Conservation (phyloP, 2,113 vertebrate species). For the Triplophysa siluroides region DNA sequence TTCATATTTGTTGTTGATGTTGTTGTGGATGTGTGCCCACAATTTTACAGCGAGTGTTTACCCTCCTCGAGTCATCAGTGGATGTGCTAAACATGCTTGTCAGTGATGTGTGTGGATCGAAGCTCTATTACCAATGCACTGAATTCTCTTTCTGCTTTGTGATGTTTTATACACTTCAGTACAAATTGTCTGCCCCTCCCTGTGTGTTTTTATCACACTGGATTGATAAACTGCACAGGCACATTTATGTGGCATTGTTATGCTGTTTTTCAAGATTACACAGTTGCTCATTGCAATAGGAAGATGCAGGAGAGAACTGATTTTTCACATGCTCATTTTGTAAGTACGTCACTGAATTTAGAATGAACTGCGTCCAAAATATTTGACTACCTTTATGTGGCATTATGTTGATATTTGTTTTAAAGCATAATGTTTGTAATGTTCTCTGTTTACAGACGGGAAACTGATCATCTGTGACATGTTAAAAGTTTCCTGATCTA, state of each 20-base stretch:
- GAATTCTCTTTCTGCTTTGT: neutral
- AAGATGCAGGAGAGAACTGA: too few relatives aligned
- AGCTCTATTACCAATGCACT: conserved; percentile 9
- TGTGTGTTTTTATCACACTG: conserved; percentile 10
- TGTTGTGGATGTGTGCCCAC: neutral
- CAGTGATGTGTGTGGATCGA: conserved; percentile 4
- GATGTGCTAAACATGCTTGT: conserved; percentile 8
- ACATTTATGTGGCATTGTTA: neutral
- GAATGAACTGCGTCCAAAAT: too few relatives aligned
- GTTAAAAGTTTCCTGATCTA: too few relatives aligned
- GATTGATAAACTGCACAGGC: neutral
- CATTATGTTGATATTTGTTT: neutral
- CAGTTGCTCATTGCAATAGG: too few relatives aligned
- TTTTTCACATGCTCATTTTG: too few relatives aligned
- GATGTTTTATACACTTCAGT: neutral
- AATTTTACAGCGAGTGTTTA: conserved; percentile 19
- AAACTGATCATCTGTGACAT: neutral
- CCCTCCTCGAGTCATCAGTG: conserved; percentile 1
- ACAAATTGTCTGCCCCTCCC: conserved; percentile 5
- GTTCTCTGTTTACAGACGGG: neutral
- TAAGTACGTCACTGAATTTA: too few relatives aligned
- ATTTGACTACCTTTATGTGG: too few relatives aligned
- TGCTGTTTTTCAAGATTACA: neutral
- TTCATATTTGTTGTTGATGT: neutral
- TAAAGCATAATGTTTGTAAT: neutral